Conservation (phyloP, 2,113 vertebrate genomes). For the Peromyscus leucopus region DNA sequence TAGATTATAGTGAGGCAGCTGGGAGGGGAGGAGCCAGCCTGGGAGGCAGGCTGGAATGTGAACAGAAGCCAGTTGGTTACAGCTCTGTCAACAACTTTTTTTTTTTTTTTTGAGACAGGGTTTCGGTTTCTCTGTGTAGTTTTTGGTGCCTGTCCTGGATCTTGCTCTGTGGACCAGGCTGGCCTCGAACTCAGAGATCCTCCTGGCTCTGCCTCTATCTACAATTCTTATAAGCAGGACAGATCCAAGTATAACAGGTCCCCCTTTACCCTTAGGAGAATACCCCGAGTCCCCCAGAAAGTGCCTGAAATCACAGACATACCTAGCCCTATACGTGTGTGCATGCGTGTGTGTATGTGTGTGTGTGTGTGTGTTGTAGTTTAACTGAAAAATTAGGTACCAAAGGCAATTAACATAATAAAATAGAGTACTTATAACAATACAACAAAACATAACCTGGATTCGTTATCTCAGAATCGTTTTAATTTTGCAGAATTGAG, state of each 20-base stretch:
- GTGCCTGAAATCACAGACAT: neutral
- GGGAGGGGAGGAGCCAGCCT: fast-evolving
- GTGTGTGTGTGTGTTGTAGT: neutral
- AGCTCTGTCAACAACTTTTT: neutral
- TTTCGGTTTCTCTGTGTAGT: no score
- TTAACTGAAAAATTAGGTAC: neutral
- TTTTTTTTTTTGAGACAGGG: no score
- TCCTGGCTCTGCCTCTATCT: no score
- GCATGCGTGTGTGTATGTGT: neutral
- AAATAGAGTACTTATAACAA: neutral
- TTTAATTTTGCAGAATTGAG: neutral
- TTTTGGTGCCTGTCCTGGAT: no score
- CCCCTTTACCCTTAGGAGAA: neutral
- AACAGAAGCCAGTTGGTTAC: neutral
- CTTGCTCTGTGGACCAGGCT: no score
- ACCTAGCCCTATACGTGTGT: no score
- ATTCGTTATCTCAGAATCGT: neutral
- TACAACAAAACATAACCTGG: neutral
- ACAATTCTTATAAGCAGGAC: neutral
- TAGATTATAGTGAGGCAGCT: neutral
- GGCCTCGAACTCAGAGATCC: no score
- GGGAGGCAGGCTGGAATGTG: fast-evolving
- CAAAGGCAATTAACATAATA: neutral
- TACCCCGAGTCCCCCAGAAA: neutral
- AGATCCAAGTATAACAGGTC: neutral